Evolutionary conservation across 2,888 invertebrate species (phyloP), one percentile per base, ranked within the genome.

Genomic region (Hirtodrosophila alboralis): DNA sequence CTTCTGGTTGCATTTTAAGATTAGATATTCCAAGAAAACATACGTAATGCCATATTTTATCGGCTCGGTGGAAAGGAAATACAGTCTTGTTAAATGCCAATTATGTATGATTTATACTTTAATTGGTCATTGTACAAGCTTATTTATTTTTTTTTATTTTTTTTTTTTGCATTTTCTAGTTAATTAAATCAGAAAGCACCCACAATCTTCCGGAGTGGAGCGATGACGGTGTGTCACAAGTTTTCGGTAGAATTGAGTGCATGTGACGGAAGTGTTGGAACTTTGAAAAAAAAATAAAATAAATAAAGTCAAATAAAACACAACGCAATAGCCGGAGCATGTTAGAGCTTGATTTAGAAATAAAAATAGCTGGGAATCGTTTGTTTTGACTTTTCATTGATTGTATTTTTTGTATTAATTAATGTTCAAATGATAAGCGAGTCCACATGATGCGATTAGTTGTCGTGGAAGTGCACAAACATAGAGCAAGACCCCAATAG

Each of bases 301-400:
- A 9, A 40, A 3, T 13, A 27, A 6, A 16, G 7, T 8, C 0
- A 36, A 36, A 2, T 9, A 9, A 23, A 30, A 31, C 30, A 59
- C 40, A 45, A 72, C 72, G 72, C 72, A 68, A 66, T 67, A 12
- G 44, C 14, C 26, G 28, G 23, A 16, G 26, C 13, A 44, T 12
- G 44, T 10, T 13, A 23, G 30, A 10, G 34, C 28, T 49, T 18
- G 30, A 38, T 31, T 43, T 9, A 30, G 23, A 30, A 23, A 51
- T 66, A 44, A 54, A 69, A 63, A 63, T 70, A 72, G 34, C 45
- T 27, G 14, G 14, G 36, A 59, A 65, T 59, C 13, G 43, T 69
- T 53, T 75, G 67, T 44, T 53, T 56, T 60, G 66, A 59, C 59
- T 37, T 49, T 52, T 51, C 31, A 41, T 47, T 63, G 6, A 18